Percentiles rank a stretch among this genome's conserved stretches.
Evolutionary conservation across 2,797 vertebrate genomes (phyloP).

Genomic region (Neopelma chrysocephalum): DNA sequence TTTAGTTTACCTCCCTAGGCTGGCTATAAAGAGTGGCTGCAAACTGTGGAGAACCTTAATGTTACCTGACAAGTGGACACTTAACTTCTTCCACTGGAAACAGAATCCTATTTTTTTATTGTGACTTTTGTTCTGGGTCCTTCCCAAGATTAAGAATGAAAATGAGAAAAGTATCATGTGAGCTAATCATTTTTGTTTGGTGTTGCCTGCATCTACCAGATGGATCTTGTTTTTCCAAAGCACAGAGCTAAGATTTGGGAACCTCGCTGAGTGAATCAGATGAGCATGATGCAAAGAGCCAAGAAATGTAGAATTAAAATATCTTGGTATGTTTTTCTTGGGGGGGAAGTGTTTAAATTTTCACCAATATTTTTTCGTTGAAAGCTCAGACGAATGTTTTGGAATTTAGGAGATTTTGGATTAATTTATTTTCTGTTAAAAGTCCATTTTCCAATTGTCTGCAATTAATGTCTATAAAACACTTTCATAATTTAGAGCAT

Average conservation of each 20-base stretch:
- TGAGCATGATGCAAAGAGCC: not conserved
- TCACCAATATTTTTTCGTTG: not conserved
- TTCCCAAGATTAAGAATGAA: not conserved
- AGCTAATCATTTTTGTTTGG: not conserved
- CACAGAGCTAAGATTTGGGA: not conserved
- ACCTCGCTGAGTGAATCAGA: not conserved
- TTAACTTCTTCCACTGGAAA: not conserved
- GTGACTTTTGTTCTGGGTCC: not conserved
- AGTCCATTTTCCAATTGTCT: not conserved
- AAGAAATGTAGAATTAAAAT: not conserved
- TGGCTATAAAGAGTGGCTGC: not conserved
- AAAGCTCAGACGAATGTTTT: not conserved
- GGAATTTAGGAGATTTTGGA: not conserved
- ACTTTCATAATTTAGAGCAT: not conserved
- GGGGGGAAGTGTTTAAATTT: not conserved
- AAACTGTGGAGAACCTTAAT: not conserved
- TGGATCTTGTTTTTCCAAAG: conserved; percentile 9
- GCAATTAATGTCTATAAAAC: not conserved
- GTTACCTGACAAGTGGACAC: not conserved
- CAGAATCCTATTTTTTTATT: accelerated
- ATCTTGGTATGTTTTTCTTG: not conserved
- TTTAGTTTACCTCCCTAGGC: not conserved
- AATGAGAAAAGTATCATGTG: not conserved
- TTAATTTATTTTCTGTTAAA: not conserved
- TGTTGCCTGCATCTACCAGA: not conserved